Percentiles rank a stretch among this genome's conserved stretches.
Conservation (phyloP, 2,113 vertebrate genomes). For the Boulengeromyrus knoepffleri region DNA sequence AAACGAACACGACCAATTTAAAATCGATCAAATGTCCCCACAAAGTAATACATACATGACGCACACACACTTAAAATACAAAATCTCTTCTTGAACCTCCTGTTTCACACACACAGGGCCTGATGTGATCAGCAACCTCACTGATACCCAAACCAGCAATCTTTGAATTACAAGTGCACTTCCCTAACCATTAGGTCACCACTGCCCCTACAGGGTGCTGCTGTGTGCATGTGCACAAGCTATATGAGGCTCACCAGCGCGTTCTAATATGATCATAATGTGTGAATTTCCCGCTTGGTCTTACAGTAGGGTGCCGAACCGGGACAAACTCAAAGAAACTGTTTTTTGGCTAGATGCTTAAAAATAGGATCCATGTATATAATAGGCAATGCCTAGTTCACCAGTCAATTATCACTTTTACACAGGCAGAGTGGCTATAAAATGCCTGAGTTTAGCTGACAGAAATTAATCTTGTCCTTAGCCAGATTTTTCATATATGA, state of each 20-base stretch:
- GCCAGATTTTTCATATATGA: neutral
- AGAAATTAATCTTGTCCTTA: neutral
- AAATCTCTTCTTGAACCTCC: neutral
- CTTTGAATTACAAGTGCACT: no score
- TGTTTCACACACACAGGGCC: constrained; percentile 4
- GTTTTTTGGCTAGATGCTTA: neutral
- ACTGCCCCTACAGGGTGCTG: neutral
- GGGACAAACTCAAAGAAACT: neutral
- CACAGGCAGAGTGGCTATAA: neutral
- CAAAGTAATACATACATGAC: neutral
- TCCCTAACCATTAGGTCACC: no score
- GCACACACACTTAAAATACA: neutral
- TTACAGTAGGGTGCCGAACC: neutral
- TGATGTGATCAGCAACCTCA: constrained; percentile 9
- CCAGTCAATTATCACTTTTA: neutral
- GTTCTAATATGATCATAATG: neutral
- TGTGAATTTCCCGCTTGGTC: neutral
- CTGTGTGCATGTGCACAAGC: neutral
- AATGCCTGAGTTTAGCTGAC: neutral
- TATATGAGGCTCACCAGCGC: neutral
- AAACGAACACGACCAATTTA: neutral
- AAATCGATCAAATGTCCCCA: neutral
- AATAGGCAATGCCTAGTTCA: neutral
- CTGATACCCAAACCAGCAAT: neutral
- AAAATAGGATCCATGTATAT: neutral